These are phyloP conservation scores for Leucoraja erinaceus DNA, from an alignment of 2,113 vertebrate species.

Conservation along the genomic window DNA sequence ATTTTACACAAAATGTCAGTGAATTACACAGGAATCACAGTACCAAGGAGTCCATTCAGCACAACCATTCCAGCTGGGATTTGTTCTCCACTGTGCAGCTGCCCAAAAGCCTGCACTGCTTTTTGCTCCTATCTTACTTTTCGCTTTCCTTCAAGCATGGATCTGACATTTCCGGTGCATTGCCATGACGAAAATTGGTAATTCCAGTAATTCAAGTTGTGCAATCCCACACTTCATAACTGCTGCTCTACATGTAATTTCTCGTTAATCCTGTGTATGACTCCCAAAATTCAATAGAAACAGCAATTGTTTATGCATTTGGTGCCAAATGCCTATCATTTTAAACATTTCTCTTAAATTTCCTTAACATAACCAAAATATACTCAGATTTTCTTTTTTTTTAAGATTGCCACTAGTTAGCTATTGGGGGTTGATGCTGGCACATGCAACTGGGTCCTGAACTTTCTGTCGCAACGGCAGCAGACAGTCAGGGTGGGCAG, in stretches of 20 bases:
- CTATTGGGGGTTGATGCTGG: too few species aligned
- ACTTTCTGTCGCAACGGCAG: too few species aligned
- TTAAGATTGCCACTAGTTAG: background rate
- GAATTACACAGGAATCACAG: background rate
- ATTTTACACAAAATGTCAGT: too few species aligned
- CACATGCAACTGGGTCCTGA: too few species aligned
- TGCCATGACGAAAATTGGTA: background rate
- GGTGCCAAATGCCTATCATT: background rate
- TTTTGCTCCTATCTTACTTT: background rate
- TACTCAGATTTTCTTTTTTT: background rate
- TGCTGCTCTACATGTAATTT: background rate
- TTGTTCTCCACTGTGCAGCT: background rate
- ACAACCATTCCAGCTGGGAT: background rate
- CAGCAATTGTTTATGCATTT: background rate
- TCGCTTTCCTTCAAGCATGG: background rate
- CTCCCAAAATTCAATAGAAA: background rate
- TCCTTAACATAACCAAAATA: background rate
- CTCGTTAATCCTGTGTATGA: background rate
- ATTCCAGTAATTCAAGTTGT: background rate
- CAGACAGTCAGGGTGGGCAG: too few species aligned
- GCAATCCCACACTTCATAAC: background rate
- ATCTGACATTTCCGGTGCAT: too few species aligned
- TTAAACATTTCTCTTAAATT: background rate
- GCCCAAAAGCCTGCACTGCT: too few species aligned
- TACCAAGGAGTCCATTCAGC: background rate